These are phyloP conservation scores for Dendrophyllia cribrosa DNA, from an alignment of 64 coral and sea anemone species.

Conservation along the genomic window DNA sequence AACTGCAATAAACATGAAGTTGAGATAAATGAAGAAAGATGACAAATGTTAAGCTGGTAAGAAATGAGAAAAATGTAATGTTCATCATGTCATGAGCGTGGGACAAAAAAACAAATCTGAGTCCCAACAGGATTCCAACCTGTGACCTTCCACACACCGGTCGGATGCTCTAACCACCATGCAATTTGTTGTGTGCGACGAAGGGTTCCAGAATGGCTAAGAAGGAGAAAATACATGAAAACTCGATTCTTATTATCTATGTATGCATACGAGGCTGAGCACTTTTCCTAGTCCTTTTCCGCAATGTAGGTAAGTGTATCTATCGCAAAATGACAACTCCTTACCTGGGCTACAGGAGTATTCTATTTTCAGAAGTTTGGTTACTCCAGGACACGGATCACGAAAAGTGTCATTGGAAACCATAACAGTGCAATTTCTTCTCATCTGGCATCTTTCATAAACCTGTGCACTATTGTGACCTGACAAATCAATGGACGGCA, in stretches of 20 bases:
- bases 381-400: conserved; percentile 52
- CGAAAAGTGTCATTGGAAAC: conserved; percentile 17
- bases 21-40: background rate
- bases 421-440: conserved; percentile 29
- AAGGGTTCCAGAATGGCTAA: too few relatives aligned
- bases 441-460: conserved; percentile 63
- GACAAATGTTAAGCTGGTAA: background rate
- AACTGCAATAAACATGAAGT: conserved; percentile 21
- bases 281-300: background rate
- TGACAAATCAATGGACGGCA: conserved; percentile 8
- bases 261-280: too few relatives aligned
- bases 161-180: too few relatives aligned
- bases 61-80: too few relatives aligned
- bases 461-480: conserved; percentile 37
- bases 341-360: conserved; percentile 55
- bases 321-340: background rate
- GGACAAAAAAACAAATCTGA: too few relatives aligned
- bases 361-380: conserved; percentile 24
- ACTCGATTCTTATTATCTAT: too few relatives aligned
- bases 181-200: too few relatives aligned
- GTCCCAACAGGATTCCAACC: too few relatives aligned
- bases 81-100: too few relatives aligned
- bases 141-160: too few relatives aligned
- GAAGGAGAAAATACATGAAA: too few relatives aligned
- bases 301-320: too few relatives aligned